Percentiles rank a stretch among this genome's conserved stretches.
These are phyloP conservation scores for Eupelmus urozonus DNA, from an alignment of 2,888 invertebrate species.

Conservation along the genomic window DNA sequence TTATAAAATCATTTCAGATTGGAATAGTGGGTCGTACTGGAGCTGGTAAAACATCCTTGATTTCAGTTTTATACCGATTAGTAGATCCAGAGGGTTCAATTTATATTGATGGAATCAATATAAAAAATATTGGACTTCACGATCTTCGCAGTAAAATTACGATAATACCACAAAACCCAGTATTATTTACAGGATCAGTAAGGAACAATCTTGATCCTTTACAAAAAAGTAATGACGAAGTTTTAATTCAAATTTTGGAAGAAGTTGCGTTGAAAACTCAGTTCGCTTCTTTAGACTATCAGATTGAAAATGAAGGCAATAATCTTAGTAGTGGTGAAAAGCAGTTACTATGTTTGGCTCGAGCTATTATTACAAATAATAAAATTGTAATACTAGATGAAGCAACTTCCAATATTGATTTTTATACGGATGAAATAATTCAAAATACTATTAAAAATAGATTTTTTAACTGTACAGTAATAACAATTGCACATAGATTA, in stretches of 20 bases:
- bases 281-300: constrained; percentile 82
- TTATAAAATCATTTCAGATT: no score
- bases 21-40: constrained; percentile 93
- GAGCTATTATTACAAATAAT: constrained; percentile 90
- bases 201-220: constrained; percentile 92
- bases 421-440: constrained; percentile 92
- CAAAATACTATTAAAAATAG: constrained; percentile 88
- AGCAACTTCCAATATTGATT: constrained; percentile 95
- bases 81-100: constrained; percentile 88
- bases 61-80: constrained; percentile 87
- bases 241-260: constrained; percentile 87
- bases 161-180: constrained; percentile 95
- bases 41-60: constrained; percentile 90
- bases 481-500: constrained; percentile 81
- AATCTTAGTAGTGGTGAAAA: constrained; percentile 95
- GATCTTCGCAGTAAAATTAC: constrained; percentile 89
- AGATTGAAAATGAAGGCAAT: constrained; percentile 87
- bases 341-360: constrained; percentile 91
- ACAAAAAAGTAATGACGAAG: constrained; percentile 83
- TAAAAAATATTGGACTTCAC: constrained; percentile 84
- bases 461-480: constrained; percentile 78
- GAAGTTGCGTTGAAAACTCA: constrained; percentile 86
- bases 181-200: constrained; percentile 89
- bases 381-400: constrained; percentile 92
- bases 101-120: constrained; percentile 86